Evolutionary conservation across 2,797 vertebrate genomes (phyloP), one percentile per base, ranked within the genome.

Genomic region (Schizothorax lantsangensis): DNA sequence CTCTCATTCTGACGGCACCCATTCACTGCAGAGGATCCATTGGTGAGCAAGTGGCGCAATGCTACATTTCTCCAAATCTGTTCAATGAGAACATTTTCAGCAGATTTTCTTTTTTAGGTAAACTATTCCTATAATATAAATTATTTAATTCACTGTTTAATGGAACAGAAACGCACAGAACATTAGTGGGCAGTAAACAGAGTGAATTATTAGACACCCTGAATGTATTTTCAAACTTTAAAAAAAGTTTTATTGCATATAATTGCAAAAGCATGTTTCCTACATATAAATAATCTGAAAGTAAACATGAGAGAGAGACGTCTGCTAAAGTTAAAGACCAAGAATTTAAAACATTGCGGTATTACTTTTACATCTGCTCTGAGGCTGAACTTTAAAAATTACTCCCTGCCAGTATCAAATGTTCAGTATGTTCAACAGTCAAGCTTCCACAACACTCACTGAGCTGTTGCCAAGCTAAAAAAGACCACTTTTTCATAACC

Each of bases 241-340:
- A 72, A 45, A 38, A 33, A 33, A 68, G 30, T 36, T 8, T 8
- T 33, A 66, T 33, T 3, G 15, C 30, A 36, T 36, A 68, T 33
- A 68, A 68, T 68, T 36, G 64, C 64, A 68, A 36, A 68, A 36
- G 64, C 30, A n/a, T 74, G 5, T 74, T 30, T 74, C 21, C 19
- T 19, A 12, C 9, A 78, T 36, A 45, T 49, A 54, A 49, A 77
- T 49, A 77, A 19, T 52, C 73, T 49, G 12, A 77, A 64, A 78
- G 45, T 11, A 40, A 40, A 78, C 9, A 1, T 6, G 9, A 84
- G 73, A 78, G 19, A 33, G 26, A 84, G 72, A 49, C 4, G 15
- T 84, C 52, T 83, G 49, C 40, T 15, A 59, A 78, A 78, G 43
- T 78, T 78, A 52, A 84, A 84, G 14, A 30, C 12, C 64, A 57